These are phyloP conservation scores for Ptilodon capucinus DNA, from an alignment of 2,888 invertebrate genomes.

Conservation along the genomic window DNA sequence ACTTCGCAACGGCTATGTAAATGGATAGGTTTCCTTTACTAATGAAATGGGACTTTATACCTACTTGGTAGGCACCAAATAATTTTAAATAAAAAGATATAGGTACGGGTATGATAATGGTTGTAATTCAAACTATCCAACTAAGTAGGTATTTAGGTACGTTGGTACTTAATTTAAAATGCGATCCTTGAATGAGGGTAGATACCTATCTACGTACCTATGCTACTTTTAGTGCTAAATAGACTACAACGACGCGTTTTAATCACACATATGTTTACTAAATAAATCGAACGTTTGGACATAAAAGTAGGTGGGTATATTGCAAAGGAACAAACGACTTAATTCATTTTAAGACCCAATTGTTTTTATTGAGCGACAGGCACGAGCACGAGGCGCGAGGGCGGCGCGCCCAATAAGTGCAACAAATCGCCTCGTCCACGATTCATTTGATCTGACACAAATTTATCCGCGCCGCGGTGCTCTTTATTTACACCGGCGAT, in stretches of 20 bases:
- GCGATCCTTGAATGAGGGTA: too few relatives aligned
- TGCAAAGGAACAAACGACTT: conserved; percentile 46
- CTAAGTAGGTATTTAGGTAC: conserved; percentile 1
- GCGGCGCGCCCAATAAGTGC: conserved; percentile 64
- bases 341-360: conserved; percentile 37
- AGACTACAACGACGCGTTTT: neutral
- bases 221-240: neutral
- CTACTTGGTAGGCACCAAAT: too few relatives aligned
- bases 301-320: too few relatives aligned
- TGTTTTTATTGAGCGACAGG: conserved; percentile 46
- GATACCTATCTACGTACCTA: too few relatives aligned
- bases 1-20: conserved; percentile 30
- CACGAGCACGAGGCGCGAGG: conserved; percentile 43
- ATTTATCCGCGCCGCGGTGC: conserved; percentile 75
- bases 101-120: too few relatives aligned
- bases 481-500: conserved; percentile 77
- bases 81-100: too few relatives aligned
- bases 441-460: conserved; percentile 82
- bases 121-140: too few relatives aligned
- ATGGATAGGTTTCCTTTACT: conserved; percentile 34
- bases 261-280: neutral
- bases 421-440: conserved; percentile 71
- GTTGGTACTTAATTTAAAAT: too few relatives aligned
- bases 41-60: conserved; percentile 1
- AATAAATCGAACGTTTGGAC: conserved; percentile 6